These are phyloP conservation scores for Strigamia maritima DNA, from an alignment of 2,888 invertebrate species.

Conservation along the genomic window DNA sequence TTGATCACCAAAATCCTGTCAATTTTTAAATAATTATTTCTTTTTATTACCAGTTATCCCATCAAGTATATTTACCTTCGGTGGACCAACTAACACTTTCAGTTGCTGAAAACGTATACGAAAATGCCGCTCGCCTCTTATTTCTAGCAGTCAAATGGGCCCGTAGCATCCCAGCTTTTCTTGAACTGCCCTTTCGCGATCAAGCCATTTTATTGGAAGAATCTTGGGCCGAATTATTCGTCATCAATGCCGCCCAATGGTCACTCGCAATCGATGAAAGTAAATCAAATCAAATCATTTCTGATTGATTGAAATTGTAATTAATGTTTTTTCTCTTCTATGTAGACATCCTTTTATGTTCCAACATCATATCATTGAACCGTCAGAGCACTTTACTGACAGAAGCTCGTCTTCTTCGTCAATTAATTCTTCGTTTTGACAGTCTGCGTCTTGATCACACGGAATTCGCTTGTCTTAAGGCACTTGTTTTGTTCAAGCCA, in stretches of 20 bases:
- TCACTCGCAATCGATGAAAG: conserved; percentile 71
- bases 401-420: conserved; percentile 59
- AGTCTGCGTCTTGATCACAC: conserved; percentile 70
- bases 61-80: conserved; percentile 34
- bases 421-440: conserved; percentile 64
- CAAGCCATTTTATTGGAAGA: conserved; percentile 71
- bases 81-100: conserved; percentile 49
- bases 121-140: conserved; percentile 68
- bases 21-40: background rate
- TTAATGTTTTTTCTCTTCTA: conserved; percentile 37
- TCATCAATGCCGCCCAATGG: conserved; percentile 78
- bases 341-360: conserved; percentile 51
- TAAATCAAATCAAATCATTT: conserved; percentile 51
- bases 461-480: conserved; percentile 81
- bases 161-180: conserved; percentile 69
- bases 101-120: conserved; percentile 59
- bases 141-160: conserved; percentile 78
- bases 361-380: conserved; percentile 56
- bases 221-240: conserved; percentile 79
- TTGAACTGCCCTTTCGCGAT: conserved; percentile 67
- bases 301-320: no score
- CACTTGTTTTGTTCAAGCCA: conserved; percentile 74
- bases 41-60: background rate
- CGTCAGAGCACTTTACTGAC: conserved; percentile 59
- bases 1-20: no score